phyloP scores from a whole-genome alignment of 2,113 vertebrate genomes.

The Hemiprocne comata region DNA sequence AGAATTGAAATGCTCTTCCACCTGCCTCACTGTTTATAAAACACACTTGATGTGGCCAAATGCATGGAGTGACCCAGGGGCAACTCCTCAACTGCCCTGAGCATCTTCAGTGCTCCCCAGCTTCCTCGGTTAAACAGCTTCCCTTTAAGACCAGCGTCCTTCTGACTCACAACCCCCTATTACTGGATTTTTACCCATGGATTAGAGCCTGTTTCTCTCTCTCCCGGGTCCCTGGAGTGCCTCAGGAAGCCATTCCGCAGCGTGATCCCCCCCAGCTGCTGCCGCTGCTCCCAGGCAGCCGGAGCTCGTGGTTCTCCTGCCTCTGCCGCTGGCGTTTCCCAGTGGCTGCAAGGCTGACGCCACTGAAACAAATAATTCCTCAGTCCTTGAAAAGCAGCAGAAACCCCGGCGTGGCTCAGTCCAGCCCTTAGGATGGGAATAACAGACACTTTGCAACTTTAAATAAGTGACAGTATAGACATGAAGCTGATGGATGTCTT shows the following conservation, averaged over 20 bases:
- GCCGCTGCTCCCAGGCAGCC: background rate
- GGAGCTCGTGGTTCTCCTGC: background rate
- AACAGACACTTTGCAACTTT: background rate
- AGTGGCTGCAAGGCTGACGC: background rate
- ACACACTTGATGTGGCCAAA: background rate
- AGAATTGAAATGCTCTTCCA: background rate
- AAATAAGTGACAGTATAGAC: background rate
- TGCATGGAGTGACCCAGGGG: accelerated
- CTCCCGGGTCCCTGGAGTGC: accelerated
- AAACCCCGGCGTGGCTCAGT: accelerated
- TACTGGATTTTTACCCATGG: accelerated
- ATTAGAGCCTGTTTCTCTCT: background rate
- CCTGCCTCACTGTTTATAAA: background rate
- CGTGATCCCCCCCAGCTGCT: background rate
- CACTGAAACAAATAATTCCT: background rate
- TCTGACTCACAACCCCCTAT: background rate
- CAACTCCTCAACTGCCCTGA: background rate
- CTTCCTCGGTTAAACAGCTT: background rate
- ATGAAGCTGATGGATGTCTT: slow-evolving; percentile 2
- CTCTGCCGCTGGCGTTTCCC: background rate
- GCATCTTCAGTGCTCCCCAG: background rate
- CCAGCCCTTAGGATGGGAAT: background rate
- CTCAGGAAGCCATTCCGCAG: accelerated
- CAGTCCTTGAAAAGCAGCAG: background rate
- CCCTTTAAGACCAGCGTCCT: background rate